Percentiles rank a stretch among this genome's conserved stretches.
These are phyloP conservation scores for Leptinotarsa undecemlineata DNA, from an alignment of 1,140 invertebrate genomes.

Conservation along the genomic window DNA sequence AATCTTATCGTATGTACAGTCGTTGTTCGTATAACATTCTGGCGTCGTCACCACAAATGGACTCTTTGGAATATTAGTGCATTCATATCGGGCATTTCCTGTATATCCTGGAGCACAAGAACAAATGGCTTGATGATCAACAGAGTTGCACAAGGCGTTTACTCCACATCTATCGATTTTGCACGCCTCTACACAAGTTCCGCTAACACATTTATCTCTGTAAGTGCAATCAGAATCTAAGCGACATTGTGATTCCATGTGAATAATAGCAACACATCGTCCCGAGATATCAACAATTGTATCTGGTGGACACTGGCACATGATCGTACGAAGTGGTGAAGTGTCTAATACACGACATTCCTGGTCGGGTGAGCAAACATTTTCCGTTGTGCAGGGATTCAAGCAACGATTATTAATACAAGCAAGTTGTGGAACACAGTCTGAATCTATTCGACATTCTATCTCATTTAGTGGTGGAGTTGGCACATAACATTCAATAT, in stretches of 20 bases:
- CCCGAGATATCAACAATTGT: slow-evolving; percentile 66
- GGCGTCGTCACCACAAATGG: slow-evolving; percentile 57
- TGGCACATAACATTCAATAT: slow-evolving; percentile 66
- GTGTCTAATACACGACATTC: slow-evolving; percentile 79
- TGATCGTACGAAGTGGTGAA: slow-evolving; percentile 75
- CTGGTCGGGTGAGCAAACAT: slow-evolving; percentile 69
- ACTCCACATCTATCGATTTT: slow-evolving; percentile 76
- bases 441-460: slow-evolving; percentile 74
- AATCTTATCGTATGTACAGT: slow-evolving; percentile 72
- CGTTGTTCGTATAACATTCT: slow-evolving; percentile 76
- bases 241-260: slow-evolving; percentile 64
- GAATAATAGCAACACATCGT: slow-evolving; percentile 63
- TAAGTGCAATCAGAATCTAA: slow-evolving; percentile 74
- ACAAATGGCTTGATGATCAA: slow-evolving; percentile 76
- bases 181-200: slow-evolving; percentile 80
- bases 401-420: slow-evolving; percentile 78
- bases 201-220: slow-evolving; percentile 72
- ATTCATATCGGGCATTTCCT: slow-evolving; percentile 83
- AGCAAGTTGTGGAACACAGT: slow-evolving; percentile 73
- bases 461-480: slow-evolving; percentile 49
- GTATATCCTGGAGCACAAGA: slow-evolving; percentile 76
- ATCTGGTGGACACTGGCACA: slow-evolving; percentile 80
- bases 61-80: slow-evolving; percentile 62
- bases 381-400: slow-evolving; percentile 60
- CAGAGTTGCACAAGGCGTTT: slow-evolving; percentile 80